Evolutionary conservation across 2,888 invertebrate genomes (phyloP).

Genomic region (Caenorhabditis sp.): DNA sequence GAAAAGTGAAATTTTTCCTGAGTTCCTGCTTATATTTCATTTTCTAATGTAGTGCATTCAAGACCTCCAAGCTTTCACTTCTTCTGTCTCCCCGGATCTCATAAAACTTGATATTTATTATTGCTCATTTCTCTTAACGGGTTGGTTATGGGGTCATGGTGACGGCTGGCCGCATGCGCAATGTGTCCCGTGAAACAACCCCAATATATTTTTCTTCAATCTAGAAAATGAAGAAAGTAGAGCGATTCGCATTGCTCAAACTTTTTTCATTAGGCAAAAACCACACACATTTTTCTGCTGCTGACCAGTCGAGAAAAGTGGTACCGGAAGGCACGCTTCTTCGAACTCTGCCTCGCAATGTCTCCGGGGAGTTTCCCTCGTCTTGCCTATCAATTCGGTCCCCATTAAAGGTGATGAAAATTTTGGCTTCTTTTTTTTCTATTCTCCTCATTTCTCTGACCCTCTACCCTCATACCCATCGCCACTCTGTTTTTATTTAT

Average conservation of each 20-base stretch:
- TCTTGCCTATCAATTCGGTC: conserved; percentile 42
- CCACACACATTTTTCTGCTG: conserved; percentile 15
- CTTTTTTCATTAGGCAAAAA: conserved; percentile 61
- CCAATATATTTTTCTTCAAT: conserved; percentile 20
- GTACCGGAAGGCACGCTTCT: conserved; percentile 54
- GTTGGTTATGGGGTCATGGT: conserved; percentile 23
- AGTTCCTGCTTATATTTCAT: conserved; percentile 13
- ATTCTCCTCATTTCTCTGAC: conserved; percentile 26
- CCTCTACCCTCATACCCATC: conserved; percentile 24
- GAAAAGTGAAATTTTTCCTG: conserved; percentile 18
- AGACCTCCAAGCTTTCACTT: conserved; percentile 10
- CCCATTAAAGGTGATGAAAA: conserved; percentile 70
- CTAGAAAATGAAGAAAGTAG: conserved; percentile 31
- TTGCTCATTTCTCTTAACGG: conserved; percentile 61
- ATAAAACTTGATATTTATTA: conserved; percentile 66
- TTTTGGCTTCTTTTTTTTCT: conserved; percentile 27
- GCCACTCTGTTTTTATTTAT: conserved; percentile 49
- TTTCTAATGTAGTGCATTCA: not conserved
- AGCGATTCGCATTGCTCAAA: conserved; percentile 7
- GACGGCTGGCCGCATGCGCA: conserved; percentile 9
- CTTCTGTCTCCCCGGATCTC: conserved; percentile 19
- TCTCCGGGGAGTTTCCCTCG: conserved; percentile 45
- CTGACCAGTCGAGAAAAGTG: conserved; percentile 11
- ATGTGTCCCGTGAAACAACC: conserved; percentile 24
- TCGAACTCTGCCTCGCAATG: conserved; percentile 50